A percentile compares a stretch with the other conserved stretches of the same genome.
phyloP scores from a whole-genome alignment of 2,113 vertebrate genomes.

The Atlantisia rogersi region DNA sequence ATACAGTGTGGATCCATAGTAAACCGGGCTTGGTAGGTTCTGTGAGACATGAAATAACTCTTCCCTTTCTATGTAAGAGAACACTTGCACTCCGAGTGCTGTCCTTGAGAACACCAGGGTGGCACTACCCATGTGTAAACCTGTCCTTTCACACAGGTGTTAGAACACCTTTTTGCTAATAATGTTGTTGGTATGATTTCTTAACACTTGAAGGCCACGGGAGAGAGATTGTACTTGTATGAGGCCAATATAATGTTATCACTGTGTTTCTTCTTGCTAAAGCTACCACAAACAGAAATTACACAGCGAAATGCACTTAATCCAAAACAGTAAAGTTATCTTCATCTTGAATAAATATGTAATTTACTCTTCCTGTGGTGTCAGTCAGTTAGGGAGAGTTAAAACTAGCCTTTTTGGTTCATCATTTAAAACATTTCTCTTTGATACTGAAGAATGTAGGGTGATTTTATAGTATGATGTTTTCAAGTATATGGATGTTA shows the following conservation, averaged over 20 bases:
- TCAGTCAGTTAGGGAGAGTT: background rate
- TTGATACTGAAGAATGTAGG: background rate
- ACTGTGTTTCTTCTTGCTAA: background rate
- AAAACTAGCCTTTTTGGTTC: background rate
- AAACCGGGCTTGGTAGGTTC: background rate
- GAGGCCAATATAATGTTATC: background rate
- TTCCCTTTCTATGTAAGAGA: background rate
- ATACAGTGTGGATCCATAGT: background rate
- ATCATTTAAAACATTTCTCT: background rate
- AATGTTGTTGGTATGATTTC: background rate
- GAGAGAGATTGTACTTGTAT: background rate
- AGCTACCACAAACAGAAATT: background rate
- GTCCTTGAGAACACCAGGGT: background rate
- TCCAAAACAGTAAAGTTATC: background rate
- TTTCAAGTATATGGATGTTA: background rate
- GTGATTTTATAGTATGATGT: background rate
- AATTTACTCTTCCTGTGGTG: background rate
- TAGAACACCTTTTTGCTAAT: background rate
- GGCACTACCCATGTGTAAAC: background rate
- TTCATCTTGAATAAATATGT: background rate
- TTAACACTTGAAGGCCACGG: background rate
- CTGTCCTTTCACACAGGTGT: background rate
- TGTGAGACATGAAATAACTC: background rate
- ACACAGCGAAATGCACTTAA: background rate
- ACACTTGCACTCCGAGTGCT: background rate